Evolutionary conservation across 2,888 invertebrate species (phyloP), one percentile per base, ranked within the genome.

Genomic region (Brachyptera putata): DNA sequence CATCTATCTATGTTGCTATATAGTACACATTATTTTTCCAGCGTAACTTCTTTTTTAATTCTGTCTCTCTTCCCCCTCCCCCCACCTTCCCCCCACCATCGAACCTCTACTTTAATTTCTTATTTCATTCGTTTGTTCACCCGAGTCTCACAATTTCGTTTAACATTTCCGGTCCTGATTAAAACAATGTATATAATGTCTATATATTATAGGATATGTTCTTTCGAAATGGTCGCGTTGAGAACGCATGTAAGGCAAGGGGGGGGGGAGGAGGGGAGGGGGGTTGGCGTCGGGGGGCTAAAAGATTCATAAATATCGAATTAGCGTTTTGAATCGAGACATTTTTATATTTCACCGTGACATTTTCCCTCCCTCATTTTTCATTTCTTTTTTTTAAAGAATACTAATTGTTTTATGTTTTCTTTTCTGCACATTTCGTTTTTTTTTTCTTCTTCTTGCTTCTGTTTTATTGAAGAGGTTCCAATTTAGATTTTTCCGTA

Each of bases 221-320:
- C n/a, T n/a, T n/a, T n/a, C n/a, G n/a, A n/a, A n/a, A n/a, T n/a
- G n/a, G n/a, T n/a, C n/a, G n/a, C n/a, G n/a, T n/a, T n/a, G n/a
- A n/a, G n/a, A n/a, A n/a, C n/a, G n/a, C n/a, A n/a, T n/a, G n/a
- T n/a, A n/a, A n/a, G n/a, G n/a, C n/a, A n/a, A n/a, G 14, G 13
- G 43, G 2, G 43, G 21, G 43, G 14, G 43, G 5, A 43, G 43
- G 43, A 11, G 43, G 13, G 16, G 43, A 43, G 4, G 43, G 18
- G 9, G 14, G 43, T 14, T 43, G 41, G n/a, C 41, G 2, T 16
- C n/a, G 46, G 46, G 46, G 22, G 7, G 46, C 41, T 14, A 41
- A 39, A 56, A 59, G 22, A 59, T 59, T 59, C 59, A 59, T 60
- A 60, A 60, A 60, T 60, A 63, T 58, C 61, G 58, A 63, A 63